Evolutionary conservation across 2,797 vertebrate genomes (phyloP), one percentile per base, ranked within the genome.

Genomic region (Rhabdomys pumilio): DNA sequence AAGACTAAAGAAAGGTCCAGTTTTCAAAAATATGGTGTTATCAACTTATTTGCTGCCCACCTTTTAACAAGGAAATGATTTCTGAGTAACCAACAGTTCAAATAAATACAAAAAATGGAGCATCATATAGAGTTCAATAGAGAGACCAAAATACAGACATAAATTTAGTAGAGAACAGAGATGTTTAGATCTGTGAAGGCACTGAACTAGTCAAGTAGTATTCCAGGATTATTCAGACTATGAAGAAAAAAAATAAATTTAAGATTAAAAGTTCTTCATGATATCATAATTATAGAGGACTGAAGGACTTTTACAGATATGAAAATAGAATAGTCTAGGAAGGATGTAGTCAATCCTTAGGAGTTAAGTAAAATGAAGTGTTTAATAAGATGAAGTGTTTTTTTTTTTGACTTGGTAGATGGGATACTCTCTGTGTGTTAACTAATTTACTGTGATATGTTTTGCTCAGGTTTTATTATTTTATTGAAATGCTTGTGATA

Each of bases 61-160:
- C 22, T 87, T 92, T 95, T 15, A 72, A 83, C 85, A 94, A 92
- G 11, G 75, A 94, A 92, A 73, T 81, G 6, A 1, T 10, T 76
- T 19, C 72, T 80, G 26, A 0, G 69, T 1, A 73, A 5, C 55
- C 31, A 93, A 69, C 11, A 80, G 55, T 17, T 86, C 38, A 83
- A 53, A 80, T 96, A n/a, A 92, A 24, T 19, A 82, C 15, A 20
- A 44, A 83, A 83, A 26, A 79, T 55, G 34, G 67, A 63, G n/a
- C 41, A 38, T 63, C 19, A 38, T 41, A 38, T 72, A 59, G 75
- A 31, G 47, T 9, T 29, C 10, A 87, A 29, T 50, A 10, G 44
- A 44, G 6, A 91, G 19, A 6, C 75, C 9, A 75, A 26, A 14
- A 53, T 92, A n/a, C 17, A 83, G 15, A 86, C 61, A 41, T 53